Evolutionary conservation across 2,888 invertebrate genomes (phyloP), one percentile per base, ranked within the genome.

Genomic region (Xestoiulus laeticollis): DNA sequence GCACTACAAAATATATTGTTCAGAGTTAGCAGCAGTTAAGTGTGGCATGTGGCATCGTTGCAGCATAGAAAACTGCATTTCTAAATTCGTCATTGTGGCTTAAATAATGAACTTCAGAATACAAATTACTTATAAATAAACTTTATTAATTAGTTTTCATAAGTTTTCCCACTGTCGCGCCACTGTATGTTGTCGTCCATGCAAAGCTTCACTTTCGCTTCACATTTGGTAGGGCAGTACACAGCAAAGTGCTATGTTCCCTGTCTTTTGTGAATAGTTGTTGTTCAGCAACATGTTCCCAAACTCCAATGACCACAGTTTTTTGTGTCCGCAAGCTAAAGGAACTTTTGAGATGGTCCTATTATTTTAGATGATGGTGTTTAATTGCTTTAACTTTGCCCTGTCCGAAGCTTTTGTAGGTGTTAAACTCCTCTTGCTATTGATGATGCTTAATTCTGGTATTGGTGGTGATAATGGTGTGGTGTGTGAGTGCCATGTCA

Each of bases 331-430:
- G 91, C 90, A 92, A 92, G 93, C 94, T 93, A 94, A 95, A 95
- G 96, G 96, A 95, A 95, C 96, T 96, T 96, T 96, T 96, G 96
- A 96, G 96, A 96, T 96, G 96, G 96, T 96, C 96, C 96, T 96
- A 95, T 95, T 92, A 86, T 86, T 86, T 48, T 86, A 32, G 78
- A 78, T 78, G 78, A 30, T 78, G 78, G 30, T 78, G 78, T 78
- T 78, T 78, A 78, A 78, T 78, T 78, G 78, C 78, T 78, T 78
- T 78, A 78, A 78, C 78, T 78, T 78, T 78, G 78, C 78, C 78
- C 78, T 30, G 78, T 78, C 78, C 30, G 30, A 78, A 78, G 78
- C 78, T 78, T 78, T 78, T 78, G 78, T 78, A 78, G 78, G 78
- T 78, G 78, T 78, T 78, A 78, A 78, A 78, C 78, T 78, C 30